Base-by-base conservation (phyloP, 2,888 invertebrate genomes). In the Xestoiulus laeticollis region DNA sequence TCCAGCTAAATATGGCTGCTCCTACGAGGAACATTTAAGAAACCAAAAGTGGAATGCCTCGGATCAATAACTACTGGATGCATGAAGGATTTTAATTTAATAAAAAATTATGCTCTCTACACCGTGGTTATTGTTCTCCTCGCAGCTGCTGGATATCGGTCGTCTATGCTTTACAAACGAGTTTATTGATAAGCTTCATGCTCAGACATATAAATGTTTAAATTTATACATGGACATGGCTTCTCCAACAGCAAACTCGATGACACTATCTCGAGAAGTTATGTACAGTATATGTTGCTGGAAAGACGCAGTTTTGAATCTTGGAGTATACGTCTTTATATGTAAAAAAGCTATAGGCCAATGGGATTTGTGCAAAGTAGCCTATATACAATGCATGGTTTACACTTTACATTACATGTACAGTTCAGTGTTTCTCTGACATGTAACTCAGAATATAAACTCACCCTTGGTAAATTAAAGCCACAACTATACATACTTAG, bases 81-180 rank as follows among this genome's bases (percentile, higher is more conserved):
- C 78, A 78, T 30, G 78, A 78, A 78, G 78, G 78, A 22, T 26
- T 78, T 78, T 78, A 78, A 78, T 78, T 78, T 78, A 78, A 78
- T 78, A 78, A 78, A 30, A 78, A 78, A 78, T 68, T 68, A 78
- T 3, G 78, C 14, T 30, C 78, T 30, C 30, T n/a, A 78, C 1
- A 26, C 78, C 78, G 16, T 12, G 78, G 30, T 78, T 78, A 78
- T 30, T 30, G 78, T 30, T 26, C 12, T 38, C 22, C 30, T 30
- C 78, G 1, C 30, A 78, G 26, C 78, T 68, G n/a, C 68, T 22
- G 68, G 26, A 78, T 6, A 26, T 22, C 78, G n/a, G 1, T 26
- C 26, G 68, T 26, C 26, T 6, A 26, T 22, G 12, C 22, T 16
- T 78, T 78, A 30, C 30, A 14, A 10, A 10, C 6, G 59, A n/a